Evolutionary conservation across 2,888 invertebrate genomes (phyloP), one percentile per base, ranked within the genome.

Genomic region (Synanthedon vespiformis): DNA sequence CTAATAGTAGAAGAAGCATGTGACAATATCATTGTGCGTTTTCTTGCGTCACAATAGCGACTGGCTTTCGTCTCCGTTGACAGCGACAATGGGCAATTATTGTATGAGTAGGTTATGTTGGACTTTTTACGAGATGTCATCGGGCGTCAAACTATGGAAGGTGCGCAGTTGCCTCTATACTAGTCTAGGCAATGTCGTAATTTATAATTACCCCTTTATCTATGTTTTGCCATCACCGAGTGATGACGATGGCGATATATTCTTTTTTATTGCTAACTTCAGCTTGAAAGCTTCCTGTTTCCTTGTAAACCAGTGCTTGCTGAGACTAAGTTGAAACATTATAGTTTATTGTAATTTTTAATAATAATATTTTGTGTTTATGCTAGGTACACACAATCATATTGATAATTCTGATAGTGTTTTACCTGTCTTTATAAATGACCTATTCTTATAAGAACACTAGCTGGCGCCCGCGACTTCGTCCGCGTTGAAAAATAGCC

Each of bases 1-100:
- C 47, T 58, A 62, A 58, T 58, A 59, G 61, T 60, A 41, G 14
- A 11, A 48, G 56, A 48, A 27, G 52, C 51, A 51, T 50, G 51
- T 55, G 61, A 69, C 70, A 71, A 67, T 70, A 59, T 62, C 66
- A 68, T 71, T 71, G 70, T 68, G 41, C 41, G 34, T 34, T 53
- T 57, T 56, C 54, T 58, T 58, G 54, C 55, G 47, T 51, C 52
- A 55, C 48, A 53, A 11, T 40, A 54, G 50, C 13, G 44, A 44
- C 44, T 34, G n/a, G n/a, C 44, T 44, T 44, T 12, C 44, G 44
- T 44, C 34, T 34, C 34, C 44, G 44, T 44, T 44, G 44, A 44
- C 44, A 44, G 4, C 44, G 44, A 44, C 44, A 44, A 44, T 44
- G 44, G 44, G 44, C 44, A 44, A 44, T 44, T 44, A 44, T 41